Conservation (phyloP, 1,140 invertebrate genomes). For the Microplitis mediator region DNA sequence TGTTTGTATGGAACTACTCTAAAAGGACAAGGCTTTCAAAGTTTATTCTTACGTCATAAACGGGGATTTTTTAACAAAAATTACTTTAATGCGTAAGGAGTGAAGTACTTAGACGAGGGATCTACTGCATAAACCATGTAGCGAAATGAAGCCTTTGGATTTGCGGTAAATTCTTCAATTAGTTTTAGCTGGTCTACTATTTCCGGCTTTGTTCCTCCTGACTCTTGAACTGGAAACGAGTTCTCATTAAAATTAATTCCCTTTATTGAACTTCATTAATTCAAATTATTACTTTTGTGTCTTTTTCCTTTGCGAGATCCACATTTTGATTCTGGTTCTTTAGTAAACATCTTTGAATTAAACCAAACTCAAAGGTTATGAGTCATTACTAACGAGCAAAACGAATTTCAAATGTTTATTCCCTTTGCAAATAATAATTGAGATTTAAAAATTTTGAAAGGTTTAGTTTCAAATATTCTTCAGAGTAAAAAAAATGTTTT, state of each 20-base stretch:
- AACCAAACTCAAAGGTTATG: too few relatives aligned
- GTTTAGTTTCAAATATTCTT: too few relatives aligned
- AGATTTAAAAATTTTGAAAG: too few relatives aligned
- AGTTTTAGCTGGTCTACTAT: slow-evolving; percentile 63
- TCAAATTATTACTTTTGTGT: background rate
- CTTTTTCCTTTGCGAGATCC: background rate
- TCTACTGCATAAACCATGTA: slow-evolving; percentile 74
- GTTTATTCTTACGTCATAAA: background rate
- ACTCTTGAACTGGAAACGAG: background rate
- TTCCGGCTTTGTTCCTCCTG: slow-evolving; percentile 40
- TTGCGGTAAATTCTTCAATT: slow-evolving; percentile 60
- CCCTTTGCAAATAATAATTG: too few relatives aligned
- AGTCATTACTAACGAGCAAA: too few relatives aligned
- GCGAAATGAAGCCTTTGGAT: slow-evolving; percentile 65
- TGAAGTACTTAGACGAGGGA: slow-evolving; percentile 71
- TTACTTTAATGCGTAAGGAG: slow-evolving; percentile 71
- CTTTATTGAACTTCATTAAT: background rate
- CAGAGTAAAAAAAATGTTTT: too few relatives aligned
- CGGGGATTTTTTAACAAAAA: background rate
- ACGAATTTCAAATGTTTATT: too few relatives aligned
- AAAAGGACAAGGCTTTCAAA: background rate
- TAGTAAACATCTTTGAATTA: background rate
- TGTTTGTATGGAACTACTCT: slow-evolving; percentile 71
- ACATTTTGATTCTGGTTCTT: background rate
- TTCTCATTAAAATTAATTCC: too few relatives aligned